phyloP scores from a whole-genome alignment of 2,888 invertebrate genomes.

The Euproctis similis region DNA sequence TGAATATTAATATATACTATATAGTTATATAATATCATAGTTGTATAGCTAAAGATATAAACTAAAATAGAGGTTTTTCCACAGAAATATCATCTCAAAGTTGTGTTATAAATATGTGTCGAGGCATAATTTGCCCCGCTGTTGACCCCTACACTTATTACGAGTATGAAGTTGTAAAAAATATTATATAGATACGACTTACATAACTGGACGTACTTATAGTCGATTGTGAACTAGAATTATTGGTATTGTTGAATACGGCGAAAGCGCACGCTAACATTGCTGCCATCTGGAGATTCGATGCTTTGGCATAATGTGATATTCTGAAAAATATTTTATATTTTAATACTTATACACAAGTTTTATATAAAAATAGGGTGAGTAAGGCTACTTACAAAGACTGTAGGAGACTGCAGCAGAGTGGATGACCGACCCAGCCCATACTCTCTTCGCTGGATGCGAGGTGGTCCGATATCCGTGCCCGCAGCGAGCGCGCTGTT shows the following conservation, averaged over 20 bases:
- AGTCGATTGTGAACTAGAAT: constrained; percentile 74
- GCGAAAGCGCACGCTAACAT: constrained; percentile 94
- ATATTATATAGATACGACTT: constrained; percentile 33
- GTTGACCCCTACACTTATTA: too few species aligned
- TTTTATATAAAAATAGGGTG: too few species aligned
- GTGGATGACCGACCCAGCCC: constrained; percentile 89
- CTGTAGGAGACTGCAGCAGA: constrained; percentile 89
- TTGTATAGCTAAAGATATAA: too few species aligned
- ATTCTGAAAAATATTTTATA: constrained; percentile 69
- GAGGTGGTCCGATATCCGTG: constrained; percentile 46
- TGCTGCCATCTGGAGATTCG: constrained; percentile 95
- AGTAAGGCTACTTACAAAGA: constrained; percentile 81
- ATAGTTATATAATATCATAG: too few species aligned
- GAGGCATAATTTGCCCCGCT: too few species aligned
- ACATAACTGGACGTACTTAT: constrained; percentile 64
- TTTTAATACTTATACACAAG: too few species aligned
- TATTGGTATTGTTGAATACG: constrained; percentile 73
- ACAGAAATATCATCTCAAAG: too few species aligned
- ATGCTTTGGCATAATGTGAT: constrained; percentile 84
- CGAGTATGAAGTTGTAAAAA: too few species aligned
- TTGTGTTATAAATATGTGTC: too few species aligned
- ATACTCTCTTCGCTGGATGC: constrained; percentile 79
- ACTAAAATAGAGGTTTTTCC: too few species aligned
- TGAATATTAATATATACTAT: too few species aligned
- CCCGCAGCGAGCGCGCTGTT: constrained; percentile 72